Conservation (phyloP, 2,113 vertebrate species). For the Erpornis zantholeuca region DNA sequence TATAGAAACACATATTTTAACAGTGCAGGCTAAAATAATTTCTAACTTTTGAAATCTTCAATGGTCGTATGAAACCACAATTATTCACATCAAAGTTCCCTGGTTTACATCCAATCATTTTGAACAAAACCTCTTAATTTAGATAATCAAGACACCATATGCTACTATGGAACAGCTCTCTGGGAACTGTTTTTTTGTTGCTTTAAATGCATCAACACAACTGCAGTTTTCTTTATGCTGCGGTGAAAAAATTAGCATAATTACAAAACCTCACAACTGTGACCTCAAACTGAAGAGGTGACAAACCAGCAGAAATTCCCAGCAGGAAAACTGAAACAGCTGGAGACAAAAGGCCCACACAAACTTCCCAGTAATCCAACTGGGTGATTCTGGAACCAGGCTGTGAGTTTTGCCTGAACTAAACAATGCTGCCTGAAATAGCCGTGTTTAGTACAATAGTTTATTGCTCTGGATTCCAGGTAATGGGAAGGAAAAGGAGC, state of each 20-base stretch:
- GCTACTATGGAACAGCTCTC: background rate
- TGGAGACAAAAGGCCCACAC: slow-evolving; percentile 19
- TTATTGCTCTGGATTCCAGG: slow-evolving; percentile 34
- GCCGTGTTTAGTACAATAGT: background rate
- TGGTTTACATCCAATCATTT: background rate
- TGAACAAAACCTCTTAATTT: background rate
- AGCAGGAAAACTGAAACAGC: slow-evolving; percentile 33
- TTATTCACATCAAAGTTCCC: background rate
- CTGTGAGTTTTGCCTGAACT: slow-evolving; percentile 19
- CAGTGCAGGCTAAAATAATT: background rate
- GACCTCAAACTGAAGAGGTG: slow-evolving; percentile 18
- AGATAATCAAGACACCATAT: background rate
- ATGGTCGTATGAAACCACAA: background rate
- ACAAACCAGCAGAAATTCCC: slow-evolving; percentile 18
- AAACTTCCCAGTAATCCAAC: slow-evolving; percentile 13
- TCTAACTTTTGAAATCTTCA: background rate
- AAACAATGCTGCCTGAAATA: slow-evolving; percentile 53
- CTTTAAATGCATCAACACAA: background rate
- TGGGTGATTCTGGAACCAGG: background rate
- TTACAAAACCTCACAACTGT: background rate
- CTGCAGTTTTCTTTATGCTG: background rate
- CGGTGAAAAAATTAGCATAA: background rate
- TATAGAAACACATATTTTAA: background rate
- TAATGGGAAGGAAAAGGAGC: slow-evolving; percentile 43
- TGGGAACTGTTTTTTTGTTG: background rate